phyloP scores from a whole-genome alignment of 2,797 vertebrate genomes.

The Acanthurus leucopareius region DNA sequence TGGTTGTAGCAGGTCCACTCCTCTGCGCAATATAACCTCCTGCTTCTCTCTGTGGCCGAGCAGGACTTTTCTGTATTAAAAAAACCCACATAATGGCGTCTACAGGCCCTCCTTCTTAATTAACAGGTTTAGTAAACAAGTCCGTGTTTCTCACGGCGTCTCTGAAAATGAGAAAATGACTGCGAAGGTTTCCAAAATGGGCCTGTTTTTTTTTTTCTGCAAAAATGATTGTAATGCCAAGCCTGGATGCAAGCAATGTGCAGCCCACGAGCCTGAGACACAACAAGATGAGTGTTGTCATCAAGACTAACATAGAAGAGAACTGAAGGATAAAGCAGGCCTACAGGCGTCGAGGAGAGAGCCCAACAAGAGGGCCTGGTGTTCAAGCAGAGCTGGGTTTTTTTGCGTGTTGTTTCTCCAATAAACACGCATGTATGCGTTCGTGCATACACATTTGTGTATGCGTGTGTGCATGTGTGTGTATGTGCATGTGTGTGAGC shows the following conservation, averaged over 20 bases:
- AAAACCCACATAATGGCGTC: slow-evolving; percentile 9
- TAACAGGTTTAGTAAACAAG: slow-evolving; percentile 39
- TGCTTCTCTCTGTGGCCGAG: slow-evolving; percentile 21
- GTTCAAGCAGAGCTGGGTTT: background rate
- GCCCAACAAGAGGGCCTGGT: slow-evolving; percentile 16
- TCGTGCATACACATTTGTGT: slow-evolving; percentile 8
- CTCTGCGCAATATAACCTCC: slow-evolving; percentile 63
- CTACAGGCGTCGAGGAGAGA: slow-evolving; percentile 19
- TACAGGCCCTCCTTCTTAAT: slow-evolving; percentile 5
- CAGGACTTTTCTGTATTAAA: background rate
- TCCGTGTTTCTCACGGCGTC: background rate
- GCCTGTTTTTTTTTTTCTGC: background rate
- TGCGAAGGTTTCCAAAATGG: slow-evolving; percentile 19
- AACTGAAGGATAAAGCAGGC: slow-evolving; percentile 43
- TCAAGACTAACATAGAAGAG: slow-evolving; percentile 32
- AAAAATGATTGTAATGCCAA: background rate
- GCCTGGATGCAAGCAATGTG: slow-evolving; percentile 27
- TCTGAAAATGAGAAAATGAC: background rate
- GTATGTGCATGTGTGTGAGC: slow-evolving; percentile 33
- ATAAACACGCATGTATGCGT: slow-evolving; percentile 35
- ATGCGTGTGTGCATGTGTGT: background rate
- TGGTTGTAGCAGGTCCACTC: slow-evolving; percentile 64
- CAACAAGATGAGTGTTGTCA: slow-evolving; percentile 27
- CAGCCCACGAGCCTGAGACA: slow-evolving; percentile 21
- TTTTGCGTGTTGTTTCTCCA: background rate